Base-by-base conservation (phyloP, 2,888 invertebrate genomes). In the Agriopis aurantiaria region DNA sequence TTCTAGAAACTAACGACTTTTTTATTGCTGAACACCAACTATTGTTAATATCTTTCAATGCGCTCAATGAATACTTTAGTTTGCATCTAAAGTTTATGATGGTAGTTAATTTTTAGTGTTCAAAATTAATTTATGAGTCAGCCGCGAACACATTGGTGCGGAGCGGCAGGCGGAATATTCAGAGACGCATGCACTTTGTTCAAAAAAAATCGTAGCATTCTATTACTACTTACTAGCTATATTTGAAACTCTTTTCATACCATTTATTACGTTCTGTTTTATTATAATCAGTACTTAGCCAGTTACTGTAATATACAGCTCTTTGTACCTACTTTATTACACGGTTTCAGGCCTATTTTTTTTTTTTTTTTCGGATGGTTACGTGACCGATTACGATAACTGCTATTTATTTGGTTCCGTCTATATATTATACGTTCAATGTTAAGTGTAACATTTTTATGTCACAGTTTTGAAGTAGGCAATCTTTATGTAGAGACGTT, bases 91-190 rank as follows among this genome's bases (percentile, higher is more conserved):
- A 60, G 6, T 48, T 64, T 41, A 33, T 55, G 55, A 64, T 60
- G 17, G 45, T 69, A 65, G 65, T 65, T 64, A 60, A 65, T 53
- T 65, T 62, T 65, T 65, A 68, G 61, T 65, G 66, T 62, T 66
- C 53, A 65, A 73, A 65, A 74, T 65, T 67, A 52, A 41, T 58
- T 69, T 61, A 70, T 78, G 70, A 72, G 68, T 75, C 70, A 77
- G 70, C 48, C 61, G 59, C 67, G 66, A 69, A 63, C 68, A 58
- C 64, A 46, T 55, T 48, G 65, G 65, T 60, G 72, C 56, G 67
- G 65, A 59, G 68, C 73, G 70, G 72, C 59, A 62, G 75, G 74
- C 66, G 64, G 71, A 62, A 58, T 68, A 57, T 62, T 68, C 72
- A 71, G 62, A 70, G 45, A 61, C 59, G 56, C 66, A 69, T 73